A percentile compares a stretch with the other conserved stretches of the same genome.
Evolutionary conservation across 2,797 vertebrate genomes (phyloP).

Genomic region (Sebastiscus tertius): DNA sequence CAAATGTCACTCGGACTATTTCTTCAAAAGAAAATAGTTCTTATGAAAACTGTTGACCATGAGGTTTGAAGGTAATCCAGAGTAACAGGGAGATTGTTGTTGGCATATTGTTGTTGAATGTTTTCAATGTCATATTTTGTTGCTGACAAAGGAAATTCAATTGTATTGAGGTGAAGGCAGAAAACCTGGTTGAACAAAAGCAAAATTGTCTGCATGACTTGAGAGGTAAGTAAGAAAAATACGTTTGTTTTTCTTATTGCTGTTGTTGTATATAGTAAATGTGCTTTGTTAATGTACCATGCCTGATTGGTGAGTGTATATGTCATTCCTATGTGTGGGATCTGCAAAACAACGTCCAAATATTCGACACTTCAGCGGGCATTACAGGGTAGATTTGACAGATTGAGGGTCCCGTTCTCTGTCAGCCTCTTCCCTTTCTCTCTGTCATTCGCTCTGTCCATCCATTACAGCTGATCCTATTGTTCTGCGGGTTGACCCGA

Average conservation of each 20-base stretch:
- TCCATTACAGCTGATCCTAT: slow-evolving; percentile 73
- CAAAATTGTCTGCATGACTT: not conserved
- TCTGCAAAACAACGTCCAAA: slow-evolving; percentile 7
- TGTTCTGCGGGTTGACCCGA: slow-evolving; percentile 72
- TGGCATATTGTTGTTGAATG: not conserved
- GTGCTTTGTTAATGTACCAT: not conserved
- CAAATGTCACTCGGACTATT: not conserved
- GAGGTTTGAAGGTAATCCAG: not conserved
- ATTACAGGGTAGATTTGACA: slow-evolving; percentile 30
- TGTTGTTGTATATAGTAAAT: not conserved
- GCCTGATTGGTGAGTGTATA: not conserved
- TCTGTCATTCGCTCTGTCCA: slow-evolving; percentile 54
- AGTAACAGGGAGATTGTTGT: not conserved
- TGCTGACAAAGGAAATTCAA: not conserved
- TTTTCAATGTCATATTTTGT: not conserved
- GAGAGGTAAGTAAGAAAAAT: not conserved
- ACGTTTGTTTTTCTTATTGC: not conserved
- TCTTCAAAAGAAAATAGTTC: not conserved
- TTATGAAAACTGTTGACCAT: not conserved
- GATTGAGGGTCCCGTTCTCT: slow-evolving; percentile 35
- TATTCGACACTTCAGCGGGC: not conserved
- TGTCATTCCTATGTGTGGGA: not conserved
- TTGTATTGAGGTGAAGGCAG: not conserved
- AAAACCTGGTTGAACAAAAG: not conserved
- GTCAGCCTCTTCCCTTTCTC: slow-evolving; percentile 17